Evolutionary conservation across 2,113 vertebrate genomes (phyloP).

Genomic region (Trachemys scripta): DNA sequence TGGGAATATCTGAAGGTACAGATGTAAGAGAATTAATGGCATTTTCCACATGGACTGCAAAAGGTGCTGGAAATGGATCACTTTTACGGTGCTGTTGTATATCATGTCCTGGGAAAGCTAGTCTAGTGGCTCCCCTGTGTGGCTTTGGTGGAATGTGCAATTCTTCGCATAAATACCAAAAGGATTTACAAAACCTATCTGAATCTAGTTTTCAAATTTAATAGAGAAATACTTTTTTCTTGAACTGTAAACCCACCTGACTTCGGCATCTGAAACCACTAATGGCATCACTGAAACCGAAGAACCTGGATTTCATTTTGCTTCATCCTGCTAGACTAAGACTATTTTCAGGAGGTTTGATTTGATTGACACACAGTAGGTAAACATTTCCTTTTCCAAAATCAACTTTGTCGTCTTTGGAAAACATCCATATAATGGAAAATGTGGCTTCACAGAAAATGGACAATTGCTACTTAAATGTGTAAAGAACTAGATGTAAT

Average conservation of each 20-base stretch:
- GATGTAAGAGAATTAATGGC: not conserved
- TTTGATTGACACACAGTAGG: not conserved
- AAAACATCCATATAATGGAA: not conserved
- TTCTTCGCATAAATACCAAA: not conserved
- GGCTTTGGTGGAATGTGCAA: not conserved
- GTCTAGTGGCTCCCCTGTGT: not conserved
- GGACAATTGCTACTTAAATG: accelerated
- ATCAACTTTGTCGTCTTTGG: not conserved
- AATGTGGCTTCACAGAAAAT: accelerated
- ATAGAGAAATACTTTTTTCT: not conserved
- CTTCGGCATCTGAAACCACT: conserved; percentile 48
- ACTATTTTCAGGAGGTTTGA: not conserved
- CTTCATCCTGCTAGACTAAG: not conserved
- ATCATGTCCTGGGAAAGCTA: not conserved
- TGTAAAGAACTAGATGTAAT: not conserved
- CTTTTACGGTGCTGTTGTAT: not conserved
- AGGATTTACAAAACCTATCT: not conserved
- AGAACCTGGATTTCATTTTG: not conserved
- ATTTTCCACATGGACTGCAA: accelerated
- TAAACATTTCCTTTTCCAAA: not conserved
- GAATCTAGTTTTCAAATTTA: not conserved
- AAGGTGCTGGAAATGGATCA: not conserved
- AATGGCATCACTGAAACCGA: not conserved
- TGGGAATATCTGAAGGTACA: accelerated
- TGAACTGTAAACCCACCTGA: not conserved